Percentiles rank a stretch among this genome's conserved stretches.
Evolutionary conservation across 2,888 invertebrate genomes (phyloP).

Genomic region (Ischnus inquisitorius): DNA sequence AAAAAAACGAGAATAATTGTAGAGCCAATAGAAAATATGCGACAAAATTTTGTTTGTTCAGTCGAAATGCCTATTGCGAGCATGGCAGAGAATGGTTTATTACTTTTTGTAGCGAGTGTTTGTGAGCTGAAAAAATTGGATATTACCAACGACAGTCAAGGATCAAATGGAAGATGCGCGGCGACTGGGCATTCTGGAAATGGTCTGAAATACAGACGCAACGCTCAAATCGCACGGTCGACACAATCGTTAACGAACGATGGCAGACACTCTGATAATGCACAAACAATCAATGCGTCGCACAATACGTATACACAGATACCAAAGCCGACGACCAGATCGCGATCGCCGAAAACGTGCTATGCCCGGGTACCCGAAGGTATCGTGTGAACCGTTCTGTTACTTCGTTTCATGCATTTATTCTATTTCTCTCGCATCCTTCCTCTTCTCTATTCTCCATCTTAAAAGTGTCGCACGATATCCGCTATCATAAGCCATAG

Average conservation of each 20-base stretch:
- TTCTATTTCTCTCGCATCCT: conserved; percentile 18
- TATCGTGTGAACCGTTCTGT: conserved; percentile 73
- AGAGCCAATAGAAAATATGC: conserved; percentile 20
- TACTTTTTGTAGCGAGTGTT: conserved; percentile 83
- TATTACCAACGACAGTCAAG: conserved; percentile 79
- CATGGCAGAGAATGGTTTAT: conserved; percentile 83
- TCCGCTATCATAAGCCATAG: conserved; percentile 64
- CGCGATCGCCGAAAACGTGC: conserved; percentile 82
- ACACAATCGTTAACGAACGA: conserved; percentile 77
- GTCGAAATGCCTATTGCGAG: conserved; percentile 73
- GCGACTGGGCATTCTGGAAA: conserved; percentile 79
- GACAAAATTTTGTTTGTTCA: conserved; percentile 45
- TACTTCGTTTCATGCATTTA: conserved; percentile 43
- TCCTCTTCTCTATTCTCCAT: conserved; percentile 4
- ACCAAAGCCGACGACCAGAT: conserved; percentile 79
- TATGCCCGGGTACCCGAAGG: conserved; percentile 81
- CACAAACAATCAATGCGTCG: conserved; percentile 80
- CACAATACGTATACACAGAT: conserved; percentile 82
- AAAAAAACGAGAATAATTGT: neutral
- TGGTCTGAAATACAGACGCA: conserved; percentile 80
- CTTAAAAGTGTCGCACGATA: conserved; percentile 80
- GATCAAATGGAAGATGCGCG: conserved; percentile 76
- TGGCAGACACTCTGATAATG: conserved; percentile 78
- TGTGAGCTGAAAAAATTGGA: conserved; percentile 84
- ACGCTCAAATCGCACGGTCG: conserved; percentile 75